Evolutionary conservation across 2,797 vertebrate species (phyloP).

Genomic region (Sibirionetta formosa): DNA sequence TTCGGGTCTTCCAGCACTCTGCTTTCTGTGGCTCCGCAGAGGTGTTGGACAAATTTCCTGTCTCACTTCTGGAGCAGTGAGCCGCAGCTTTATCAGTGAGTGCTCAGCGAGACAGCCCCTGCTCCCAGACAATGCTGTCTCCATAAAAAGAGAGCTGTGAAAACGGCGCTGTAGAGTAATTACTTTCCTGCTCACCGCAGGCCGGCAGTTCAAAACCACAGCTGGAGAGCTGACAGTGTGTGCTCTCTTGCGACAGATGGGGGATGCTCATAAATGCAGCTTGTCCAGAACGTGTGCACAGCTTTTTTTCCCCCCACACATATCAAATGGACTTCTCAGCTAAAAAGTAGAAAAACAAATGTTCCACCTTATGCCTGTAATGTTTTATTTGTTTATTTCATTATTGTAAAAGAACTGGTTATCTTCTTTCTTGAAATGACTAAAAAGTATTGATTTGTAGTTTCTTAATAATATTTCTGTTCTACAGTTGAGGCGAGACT

Average conservation of each 20-base stretch:
- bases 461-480: background rate
- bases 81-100: background rate
- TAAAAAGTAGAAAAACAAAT: background rate
- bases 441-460: background rate
- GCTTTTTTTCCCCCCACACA: background rate
- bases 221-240: constrained; percentile 21
- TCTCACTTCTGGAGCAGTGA: background rate
- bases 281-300: background rate
- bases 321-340: background rate
- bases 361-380: background rate
- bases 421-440: background rate
- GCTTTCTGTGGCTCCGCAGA: background rate
- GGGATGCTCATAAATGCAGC: constrained; percentile 24
- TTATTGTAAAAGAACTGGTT: background rate
- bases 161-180: background rate
- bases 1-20: background rate
- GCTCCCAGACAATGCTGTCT: constrained; percentile 26
- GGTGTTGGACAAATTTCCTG: constrained; percentile 45
- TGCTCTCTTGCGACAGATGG: background rate
- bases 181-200: constrained; percentile 10
- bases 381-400: background rate
- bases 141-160: constrained; percentile 22
- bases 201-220: constrained; percentile 22
- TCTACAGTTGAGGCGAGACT: background rate
- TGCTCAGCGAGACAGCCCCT: background rate